Evolutionary conservation across 2,888 invertebrate genomes (phyloP).

Genomic region (Epirrhoe tristata): DNA sequence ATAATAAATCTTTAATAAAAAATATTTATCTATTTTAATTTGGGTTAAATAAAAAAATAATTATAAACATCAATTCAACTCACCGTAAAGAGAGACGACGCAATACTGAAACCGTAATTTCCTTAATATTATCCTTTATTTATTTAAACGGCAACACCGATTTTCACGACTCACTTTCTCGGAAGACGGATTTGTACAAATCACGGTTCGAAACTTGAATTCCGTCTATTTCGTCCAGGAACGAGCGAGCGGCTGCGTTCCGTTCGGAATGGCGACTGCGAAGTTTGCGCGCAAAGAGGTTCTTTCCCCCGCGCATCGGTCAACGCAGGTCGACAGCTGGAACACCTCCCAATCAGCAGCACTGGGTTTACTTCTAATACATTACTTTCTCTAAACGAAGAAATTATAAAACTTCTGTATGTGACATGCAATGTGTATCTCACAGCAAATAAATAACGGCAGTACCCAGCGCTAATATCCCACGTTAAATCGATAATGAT

Average conservation of each 20-base stretch:
- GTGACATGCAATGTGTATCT: slow-evolving; percentile 26
- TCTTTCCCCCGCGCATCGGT: slow-evolving; percentile 73
- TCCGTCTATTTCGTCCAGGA: slow-evolving; percentile 44
- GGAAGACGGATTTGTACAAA: slow-evolving; percentile 52
- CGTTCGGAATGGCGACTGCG: slow-evolving; percentile 73
- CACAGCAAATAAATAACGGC: slow-evolving; percentile 8
- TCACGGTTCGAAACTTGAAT: slow-evolving; percentile 50
- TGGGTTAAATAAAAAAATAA: not conserved
- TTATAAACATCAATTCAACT: slow-evolving; percentile 49
- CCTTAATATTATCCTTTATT: slow-evolving; percentile 59
- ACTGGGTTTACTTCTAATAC: slow-evolving; percentile 40
- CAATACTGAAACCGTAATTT: slow-evolving; percentile 53
- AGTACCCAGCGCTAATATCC: slow-evolving; percentile 3
- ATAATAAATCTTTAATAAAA: slow-evolving; percentile 26
- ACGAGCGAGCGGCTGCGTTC: slow-evolving; percentile 69
- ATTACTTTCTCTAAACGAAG: slow-evolving; percentile 37
- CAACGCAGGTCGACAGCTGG: slow-evolving; percentile 56
- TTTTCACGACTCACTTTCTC: slow-evolving; percentile 70
- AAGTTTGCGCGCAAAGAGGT: slow-evolving; percentile 49
- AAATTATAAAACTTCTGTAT: not conserved
- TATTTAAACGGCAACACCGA: slow-evolving; percentile 62
- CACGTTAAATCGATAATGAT: slow-evolving; percentile 17
- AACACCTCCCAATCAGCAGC: slow-evolving; percentile 30
- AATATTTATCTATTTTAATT: not conserved
- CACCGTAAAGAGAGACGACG: slow-evolving; percentile 70